phyloP scores from a whole-genome alignment of 2,797 vertebrate species.

The Dallia pectoralis region DNA sequence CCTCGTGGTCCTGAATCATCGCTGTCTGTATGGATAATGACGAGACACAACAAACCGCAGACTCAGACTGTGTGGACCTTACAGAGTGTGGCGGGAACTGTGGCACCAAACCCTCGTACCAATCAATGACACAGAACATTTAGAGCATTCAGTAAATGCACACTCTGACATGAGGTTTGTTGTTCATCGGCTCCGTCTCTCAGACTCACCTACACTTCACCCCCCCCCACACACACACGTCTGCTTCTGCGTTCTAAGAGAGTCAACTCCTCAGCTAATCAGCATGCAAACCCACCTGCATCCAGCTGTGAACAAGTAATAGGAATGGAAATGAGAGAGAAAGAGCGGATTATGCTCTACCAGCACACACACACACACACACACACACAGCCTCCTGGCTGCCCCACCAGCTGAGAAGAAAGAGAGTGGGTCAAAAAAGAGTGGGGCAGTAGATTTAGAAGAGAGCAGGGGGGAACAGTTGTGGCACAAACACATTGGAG shows the following conservation, averaged over 20 bases:
- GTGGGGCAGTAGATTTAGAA: not conserved
- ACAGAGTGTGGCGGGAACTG: slow-evolving; percentile 8
- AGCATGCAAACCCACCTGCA: slow-evolving; percentile 61
- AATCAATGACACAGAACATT: not conserved
- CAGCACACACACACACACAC: slow-evolving; percentile 32
- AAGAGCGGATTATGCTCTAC: slow-evolving; percentile 61
- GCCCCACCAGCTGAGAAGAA: slow-evolving; percentile 50
- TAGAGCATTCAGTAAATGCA: not conserved
- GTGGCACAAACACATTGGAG: slow-evolving; percentile 5
- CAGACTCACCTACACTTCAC: not conserved
- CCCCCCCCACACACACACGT: slow-evolving; percentile 1
- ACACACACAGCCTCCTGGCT: slow-evolving; percentile 51
- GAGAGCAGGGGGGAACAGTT: not conserved
- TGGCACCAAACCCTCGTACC: slow-evolving; percentile 21
- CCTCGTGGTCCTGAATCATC: slow-evolving; percentile 40
- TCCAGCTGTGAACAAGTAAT: slow-evolving; percentile 74
- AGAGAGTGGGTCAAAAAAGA: not conserved
- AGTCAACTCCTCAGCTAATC: slow-evolving; percentile 59
- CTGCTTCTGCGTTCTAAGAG: slow-evolving; percentile 13
- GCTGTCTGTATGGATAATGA: slow-evolving; percentile 34
- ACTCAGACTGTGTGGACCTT: slow-evolving; percentile 27
- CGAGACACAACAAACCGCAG: slow-evolving; percentile 14
- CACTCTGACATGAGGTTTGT: slow-evolving; percentile 29
- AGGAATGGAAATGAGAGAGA: slow-evolving; percentile 74
- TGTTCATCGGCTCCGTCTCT: slow-evolving; percentile 21